These are phyloP conservation scores for Epistrophe eligans DNA, from an alignment of 2,888 invertebrate genomes.

Conservation along the genomic window DNA sequence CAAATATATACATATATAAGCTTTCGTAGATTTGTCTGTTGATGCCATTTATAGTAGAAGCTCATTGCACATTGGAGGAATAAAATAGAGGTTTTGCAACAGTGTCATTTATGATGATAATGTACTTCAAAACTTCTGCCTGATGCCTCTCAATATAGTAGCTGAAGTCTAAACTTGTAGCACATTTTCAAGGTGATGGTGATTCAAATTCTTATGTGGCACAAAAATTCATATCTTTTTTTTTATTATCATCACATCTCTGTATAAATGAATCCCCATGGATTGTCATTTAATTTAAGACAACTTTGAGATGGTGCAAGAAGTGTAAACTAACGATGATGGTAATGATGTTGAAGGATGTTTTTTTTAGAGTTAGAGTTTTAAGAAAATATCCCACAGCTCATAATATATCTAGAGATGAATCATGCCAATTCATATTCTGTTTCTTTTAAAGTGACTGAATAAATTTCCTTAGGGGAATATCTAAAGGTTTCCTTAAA, in stretches of 20 bases:
- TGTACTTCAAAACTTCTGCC: neutral
- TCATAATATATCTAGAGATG: neutral
- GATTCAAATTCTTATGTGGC: neutral
- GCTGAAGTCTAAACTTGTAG: neutral
- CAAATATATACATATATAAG: constrained; percentile 61
- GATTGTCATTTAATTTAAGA: constrained; percentile 15
- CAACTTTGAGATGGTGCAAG: constrained; percentile 46
- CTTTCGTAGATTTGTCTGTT: constrained; percentile 45
- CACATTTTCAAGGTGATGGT: constrained; percentile 18
- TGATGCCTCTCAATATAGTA: neutral
- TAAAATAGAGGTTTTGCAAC: neutral
- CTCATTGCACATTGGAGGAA: neutral
- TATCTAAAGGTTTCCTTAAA: neutral
- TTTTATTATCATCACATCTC: neutral
- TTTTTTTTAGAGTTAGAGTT: neutral
- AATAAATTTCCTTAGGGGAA: neutral
- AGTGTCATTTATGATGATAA: neutral
- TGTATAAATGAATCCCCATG: neutral
- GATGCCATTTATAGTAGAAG: neutral
- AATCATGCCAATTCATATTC: neutral
- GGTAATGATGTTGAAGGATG: neutral
- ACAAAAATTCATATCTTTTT: neutral
- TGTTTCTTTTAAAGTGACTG: neutral
- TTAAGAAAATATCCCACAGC: neutral
- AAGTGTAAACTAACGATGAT: neutral